A percentile compares a stretch with the other conserved stretches of the same genome.
Evolutionary conservation across 1,140 invertebrate genomes (phyloP).

Genomic region (Mycetomoellerius zeteki): DNA sequence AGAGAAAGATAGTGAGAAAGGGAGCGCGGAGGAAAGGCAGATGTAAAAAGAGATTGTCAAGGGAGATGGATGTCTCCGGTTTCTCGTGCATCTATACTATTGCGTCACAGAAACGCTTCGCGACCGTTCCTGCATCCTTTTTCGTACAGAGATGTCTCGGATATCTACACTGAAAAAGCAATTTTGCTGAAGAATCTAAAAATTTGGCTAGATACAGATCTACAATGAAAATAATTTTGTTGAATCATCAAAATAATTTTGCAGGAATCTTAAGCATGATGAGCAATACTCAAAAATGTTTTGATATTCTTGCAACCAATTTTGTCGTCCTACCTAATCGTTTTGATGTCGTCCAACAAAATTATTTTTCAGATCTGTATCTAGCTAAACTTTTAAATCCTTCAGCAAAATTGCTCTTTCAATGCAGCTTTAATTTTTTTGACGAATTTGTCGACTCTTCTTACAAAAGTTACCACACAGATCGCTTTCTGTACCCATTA

Average conservation of each 20-base stretch:
- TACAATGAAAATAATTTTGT: no score
- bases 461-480: neutral
- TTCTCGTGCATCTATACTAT: slow-evolving; percentile 43
- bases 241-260: no score
- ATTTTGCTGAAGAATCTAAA: no score
- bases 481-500: neutral
- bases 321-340: no score
- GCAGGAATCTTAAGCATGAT: no score
- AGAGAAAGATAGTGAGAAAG: neutral
- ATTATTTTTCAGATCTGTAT: no score
- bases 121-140: slow-evolving; percentile 26
- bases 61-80: slow-evolving; percentile 78
- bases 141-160: neutral
- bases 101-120: slow-evolving; percentile 50
- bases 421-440: slow-evolving; percentile 10
- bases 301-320: no score
- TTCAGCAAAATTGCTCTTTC: no score
- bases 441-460: slow-evolving; percentile 29
- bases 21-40: slow-evolving; percentile 8
- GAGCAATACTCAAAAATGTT: no score
- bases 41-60: slow-evolving; percentile 79
- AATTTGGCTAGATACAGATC: no score
- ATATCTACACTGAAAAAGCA: neutral
- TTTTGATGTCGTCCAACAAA: no score
- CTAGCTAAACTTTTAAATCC: no score